Conservation (phyloP, 2,888 invertebrate genomes). For the Euplexia lucipara region DNA sequence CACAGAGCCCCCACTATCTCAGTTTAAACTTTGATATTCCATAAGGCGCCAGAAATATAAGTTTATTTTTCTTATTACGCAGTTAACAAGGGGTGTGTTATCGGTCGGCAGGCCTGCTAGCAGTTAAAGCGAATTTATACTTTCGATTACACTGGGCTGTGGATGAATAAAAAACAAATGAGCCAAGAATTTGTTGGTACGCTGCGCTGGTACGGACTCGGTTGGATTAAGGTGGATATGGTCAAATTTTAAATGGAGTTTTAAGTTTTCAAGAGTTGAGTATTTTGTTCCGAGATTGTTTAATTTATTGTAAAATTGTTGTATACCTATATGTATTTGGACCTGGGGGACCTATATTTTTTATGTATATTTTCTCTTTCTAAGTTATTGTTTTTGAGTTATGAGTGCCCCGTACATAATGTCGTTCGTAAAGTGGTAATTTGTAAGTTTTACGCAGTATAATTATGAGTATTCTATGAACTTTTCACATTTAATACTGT, state of each 20-base stretch:
- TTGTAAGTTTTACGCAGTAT: too few relatives aligned
- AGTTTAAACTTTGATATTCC: slow-evolving; percentile 84
- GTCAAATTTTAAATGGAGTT: slow-evolving; percentile 12
- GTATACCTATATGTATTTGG: too few relatives aligned
- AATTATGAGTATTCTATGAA: too few relatives aligned
- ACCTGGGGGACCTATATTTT: too few relatives aligned
- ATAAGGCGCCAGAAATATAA: slow-evolving; percentile 82
- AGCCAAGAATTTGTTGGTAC: slow-evolving; percentile 89
- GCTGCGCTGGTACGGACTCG: slow-evolving; percentile 75
- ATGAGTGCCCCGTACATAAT: too few relatives aligned
- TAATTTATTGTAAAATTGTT: too few relatives aligned
- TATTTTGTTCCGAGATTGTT: too few relatives aligned
- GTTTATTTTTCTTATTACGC: slow-evolving; percentile 89
- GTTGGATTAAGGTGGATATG: slow-evolving; percentile 71
- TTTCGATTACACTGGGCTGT: slow-evolving; percentile 88
- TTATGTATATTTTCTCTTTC: too few relatives aligned
- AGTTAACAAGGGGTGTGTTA: slow-evolving; percentile 86
- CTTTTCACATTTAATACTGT: too few relatives aligned
- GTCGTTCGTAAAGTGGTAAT: too few relatives aligned
- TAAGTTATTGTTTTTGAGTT: too few relatives aligned
- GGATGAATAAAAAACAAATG: slow-evolving; percentile 91
- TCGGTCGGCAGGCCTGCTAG: slow-evolving; percentile 82
- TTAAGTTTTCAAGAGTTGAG: not conserved
- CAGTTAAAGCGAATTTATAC: slow-evolving; percentile 89
- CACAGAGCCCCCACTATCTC: slow-evolving; percentile 58